Percentiles rank a stretch among this genome's conserved stretches.
Conservation (phyloP, 2,888 invertebrate species). For the Lycocerus yunnanus region DNA sequence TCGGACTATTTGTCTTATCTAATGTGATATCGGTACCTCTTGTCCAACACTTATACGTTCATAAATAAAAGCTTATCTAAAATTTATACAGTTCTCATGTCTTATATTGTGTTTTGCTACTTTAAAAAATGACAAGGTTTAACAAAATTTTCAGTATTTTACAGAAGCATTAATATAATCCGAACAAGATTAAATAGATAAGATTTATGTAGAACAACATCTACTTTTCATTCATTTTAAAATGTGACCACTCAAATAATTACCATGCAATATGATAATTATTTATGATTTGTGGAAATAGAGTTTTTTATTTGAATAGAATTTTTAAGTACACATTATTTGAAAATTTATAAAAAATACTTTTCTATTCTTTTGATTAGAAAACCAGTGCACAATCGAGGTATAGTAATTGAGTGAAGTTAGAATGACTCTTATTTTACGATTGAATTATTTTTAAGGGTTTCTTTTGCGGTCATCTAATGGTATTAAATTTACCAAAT, state of each 20-base stretch:
- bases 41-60: conserved; percentile 17
- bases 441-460: conserved; percentile 18
- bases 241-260: background rate
- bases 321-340: no score
- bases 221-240: background rate
- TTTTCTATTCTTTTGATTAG: background rate
- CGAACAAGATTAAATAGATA: conserved; percentile 5
- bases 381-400: conserved; percentile 1
- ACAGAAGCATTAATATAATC: background rate
- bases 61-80: conserved; percentile 17
- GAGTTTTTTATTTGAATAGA: no score
- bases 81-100: conserved; percentile 2
- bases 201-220: conserved; percentile 11
- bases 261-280: background rate
- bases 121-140: background rate
- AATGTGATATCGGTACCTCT: conserved; percentile 13
- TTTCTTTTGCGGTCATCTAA: conserved; percentile 29
- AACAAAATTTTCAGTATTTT: background rate
- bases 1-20: conserved; percentile 16
- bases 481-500: conserved; percentile 30
- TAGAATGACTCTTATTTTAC: conserved; percentile 28
- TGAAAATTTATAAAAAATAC: background rate
- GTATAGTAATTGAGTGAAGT: conserved; percentile 17
- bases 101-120: background rate
- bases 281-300: no score